Conservation (phyloP, 2,113 vertebrate species). For the Capreolus pygargus region DNA sequence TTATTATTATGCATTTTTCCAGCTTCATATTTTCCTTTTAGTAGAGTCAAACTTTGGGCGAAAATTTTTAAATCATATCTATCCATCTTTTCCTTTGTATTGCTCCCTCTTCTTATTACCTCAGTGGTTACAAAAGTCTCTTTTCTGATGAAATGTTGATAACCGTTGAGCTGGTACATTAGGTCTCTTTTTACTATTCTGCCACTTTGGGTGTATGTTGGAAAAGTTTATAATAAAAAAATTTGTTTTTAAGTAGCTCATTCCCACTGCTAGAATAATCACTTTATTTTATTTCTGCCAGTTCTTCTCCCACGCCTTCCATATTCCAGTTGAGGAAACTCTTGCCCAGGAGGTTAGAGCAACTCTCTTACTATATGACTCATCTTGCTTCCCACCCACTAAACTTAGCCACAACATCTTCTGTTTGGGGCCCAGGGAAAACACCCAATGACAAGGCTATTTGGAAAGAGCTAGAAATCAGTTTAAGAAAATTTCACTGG, state of each 20-base stretch:
- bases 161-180: background rate
- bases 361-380: background rate
- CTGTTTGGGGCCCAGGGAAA: background rate
- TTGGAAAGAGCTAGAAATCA: background rate
- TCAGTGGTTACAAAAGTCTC: background rate
- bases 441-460: background rate
- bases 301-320: background rate
- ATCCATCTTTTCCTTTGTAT: background rate
- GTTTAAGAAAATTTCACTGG: background rate
- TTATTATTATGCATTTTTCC: background rate
- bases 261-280: background rate
- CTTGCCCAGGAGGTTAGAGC: background rate
- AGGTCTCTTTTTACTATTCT: background rate
- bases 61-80: background rate
- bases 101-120: background rate
- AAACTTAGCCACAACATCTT: background rate
- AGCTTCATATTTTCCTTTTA: conserved; percentile 13
- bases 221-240: background rate
- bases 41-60: background rate
- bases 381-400: background rate
- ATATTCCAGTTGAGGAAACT: background rate
- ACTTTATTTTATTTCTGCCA: background rate
- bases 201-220: background rate
- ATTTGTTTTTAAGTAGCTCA: accelerated
- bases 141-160: background rate